Evolutionary conservation across 37 sponge, comb jelly and placozoan species (phyloP).

Genomic region (Spongia lamella): DNA sequence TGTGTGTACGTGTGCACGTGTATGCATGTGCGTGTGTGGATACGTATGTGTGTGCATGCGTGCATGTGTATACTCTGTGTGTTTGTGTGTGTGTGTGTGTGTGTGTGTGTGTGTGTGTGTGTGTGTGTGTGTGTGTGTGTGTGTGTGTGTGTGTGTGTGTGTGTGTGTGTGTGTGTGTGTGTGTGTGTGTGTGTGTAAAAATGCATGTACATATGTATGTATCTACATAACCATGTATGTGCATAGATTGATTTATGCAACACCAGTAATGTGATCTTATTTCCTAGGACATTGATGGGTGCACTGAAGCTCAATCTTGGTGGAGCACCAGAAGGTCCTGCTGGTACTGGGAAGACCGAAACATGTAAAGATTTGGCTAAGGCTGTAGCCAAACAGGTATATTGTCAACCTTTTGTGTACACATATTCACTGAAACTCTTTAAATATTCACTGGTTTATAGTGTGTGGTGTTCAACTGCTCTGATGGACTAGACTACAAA

Average conservation of each 20-base stretch:
- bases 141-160: no score
- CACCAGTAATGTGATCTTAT: not conserved
- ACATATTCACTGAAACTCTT: not conserved
- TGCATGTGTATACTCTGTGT: not conserved
- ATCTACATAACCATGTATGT: not conserved
- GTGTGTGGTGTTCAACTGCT: conserved; percentile 99
- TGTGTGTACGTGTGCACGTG: no score
- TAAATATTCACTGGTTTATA: not conserved
- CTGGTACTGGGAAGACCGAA: conserved; percentile 95
- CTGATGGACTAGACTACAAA: conserved; percentile 98
- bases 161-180: conserved; percentile 3
- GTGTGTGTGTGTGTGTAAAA: conserved; percentile 55
- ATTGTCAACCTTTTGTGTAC: conserved; percentile 6
- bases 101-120: conserved; percentile 47
- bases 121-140: not conserved
- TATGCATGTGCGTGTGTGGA: not conserved
- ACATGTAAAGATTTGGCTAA: conserved; percentile 98
- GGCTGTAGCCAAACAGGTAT: conserved; percentile 97
- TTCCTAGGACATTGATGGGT: conserved; percentile 94
- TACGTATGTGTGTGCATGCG: conserved; percentile 56
- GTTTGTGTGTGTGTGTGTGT: conserved; percentile 4
- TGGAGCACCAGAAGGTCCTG: conserved; percentile 98
- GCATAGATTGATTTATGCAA: not conserved
- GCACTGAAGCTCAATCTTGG: conserved; percentile 96
- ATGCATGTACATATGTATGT: conserved; percentile 7